Percentiles rank a stretch among this genome's conserved stretches.
These are phyloP conservation scores for Diachrysia chrysitis DNA, from an alignment of 2,888 invertebrate genomes.

Conservation along the genomic window DNA sequence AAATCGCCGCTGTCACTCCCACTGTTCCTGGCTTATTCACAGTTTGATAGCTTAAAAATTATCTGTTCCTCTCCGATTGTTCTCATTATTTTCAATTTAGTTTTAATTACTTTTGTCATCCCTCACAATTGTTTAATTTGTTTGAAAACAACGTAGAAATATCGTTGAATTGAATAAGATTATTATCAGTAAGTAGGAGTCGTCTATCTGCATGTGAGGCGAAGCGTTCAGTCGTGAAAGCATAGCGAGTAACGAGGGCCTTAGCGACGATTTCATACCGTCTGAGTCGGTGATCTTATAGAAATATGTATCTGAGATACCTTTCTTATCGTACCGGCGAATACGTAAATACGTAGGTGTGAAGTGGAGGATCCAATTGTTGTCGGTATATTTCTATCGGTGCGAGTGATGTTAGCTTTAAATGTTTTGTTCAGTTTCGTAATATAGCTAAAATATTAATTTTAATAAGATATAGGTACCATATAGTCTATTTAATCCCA, in stretches of 20 bases:
- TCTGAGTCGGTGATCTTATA: constrained; percentile 35
- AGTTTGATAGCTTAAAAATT: constrained; percentile 53
- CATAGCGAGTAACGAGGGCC: constrained; percentile 59
- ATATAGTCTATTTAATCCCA: no score
- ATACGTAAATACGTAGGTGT: constrained; percentile 43
- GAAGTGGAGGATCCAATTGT: constrained; percentile 45
- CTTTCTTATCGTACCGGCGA: constrained; percentile 32
- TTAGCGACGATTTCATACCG: constrained; percentile 35
- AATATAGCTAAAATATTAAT: not conserved
- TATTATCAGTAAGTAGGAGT: constrained; percentile 52
- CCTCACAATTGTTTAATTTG: constrained; percentile 28
- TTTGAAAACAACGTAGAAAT: constrained; percentile 24
- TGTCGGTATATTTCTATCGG: constrained; percentile 20
- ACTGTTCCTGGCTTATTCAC: constrained; percentile 65
- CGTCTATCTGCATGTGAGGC: constrained; percentile 45
- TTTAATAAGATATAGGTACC: not conserved
- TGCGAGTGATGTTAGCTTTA: not conserved
- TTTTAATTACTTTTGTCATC: constrained; percentile 48
- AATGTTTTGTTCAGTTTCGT: not conserved
- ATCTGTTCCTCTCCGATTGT: constrained; percentile 38
- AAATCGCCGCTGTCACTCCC: constrained; percentile 68
- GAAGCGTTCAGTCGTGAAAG: constrained; percentile 50
- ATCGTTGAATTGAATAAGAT: constrained; percentile 36
- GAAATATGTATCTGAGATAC: constrained; percentile 43
- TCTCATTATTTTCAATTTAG: constrained; percentile 40